A percentile compares a stretch with the other conserved stretches of the same genome.
Conservation (phyloP, 2,113 vertebrate species). For the Corythoichthys haematopterus region DNA sequence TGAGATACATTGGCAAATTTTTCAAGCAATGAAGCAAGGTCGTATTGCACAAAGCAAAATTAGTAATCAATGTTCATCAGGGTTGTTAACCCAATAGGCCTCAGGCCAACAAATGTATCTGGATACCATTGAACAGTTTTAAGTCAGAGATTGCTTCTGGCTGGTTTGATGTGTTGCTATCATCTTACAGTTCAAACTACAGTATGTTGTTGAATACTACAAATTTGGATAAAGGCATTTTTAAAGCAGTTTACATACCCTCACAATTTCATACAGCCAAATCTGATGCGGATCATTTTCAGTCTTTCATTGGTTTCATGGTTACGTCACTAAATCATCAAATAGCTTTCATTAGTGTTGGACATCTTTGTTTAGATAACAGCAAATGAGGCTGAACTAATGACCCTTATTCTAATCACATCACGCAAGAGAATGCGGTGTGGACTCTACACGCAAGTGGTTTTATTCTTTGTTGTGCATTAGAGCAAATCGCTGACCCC, state of each 20-base stretch:
- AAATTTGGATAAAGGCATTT: constrained; percentile 10
- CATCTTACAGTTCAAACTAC: constrained; percentile 2
- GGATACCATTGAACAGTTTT: constrained; percentile 20
- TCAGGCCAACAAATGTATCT: constrained; percentile 45
- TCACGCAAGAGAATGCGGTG: constrained; percentile 45
- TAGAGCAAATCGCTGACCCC: constrained; percentile 56
- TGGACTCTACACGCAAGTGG: constrained; percentile 16
- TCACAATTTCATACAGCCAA: neutral
- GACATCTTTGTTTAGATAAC: constrained; percentile 69
- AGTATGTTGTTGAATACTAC: neutral
- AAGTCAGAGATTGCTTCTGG: neutral
- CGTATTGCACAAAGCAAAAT: constrained; percentile 60
- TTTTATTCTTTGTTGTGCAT: constrained; percentile 19
- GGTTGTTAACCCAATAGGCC: constrained; percentile 56
- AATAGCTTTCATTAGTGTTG: constrained; percentile 55
- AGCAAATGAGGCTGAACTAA: constrained; percentile 64
- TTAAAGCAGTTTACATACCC: neutral
- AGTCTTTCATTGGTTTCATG: constrained; percentile 6
- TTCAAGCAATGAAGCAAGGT: constrained; percentile 55
- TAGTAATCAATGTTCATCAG: constrained; percentile 64
- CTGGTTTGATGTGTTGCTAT: constrained; percentile 5
- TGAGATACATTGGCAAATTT: constrained; percentile 54
- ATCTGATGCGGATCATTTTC: neutral
- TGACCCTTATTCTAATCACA: constrained; percentile 72
- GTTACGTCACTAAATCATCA: constrained; percentile 59